Evolutionary conservation across 2,888 invertebrate genomes (phyloP).

Genomic region (Netelia melanura): DNA sequence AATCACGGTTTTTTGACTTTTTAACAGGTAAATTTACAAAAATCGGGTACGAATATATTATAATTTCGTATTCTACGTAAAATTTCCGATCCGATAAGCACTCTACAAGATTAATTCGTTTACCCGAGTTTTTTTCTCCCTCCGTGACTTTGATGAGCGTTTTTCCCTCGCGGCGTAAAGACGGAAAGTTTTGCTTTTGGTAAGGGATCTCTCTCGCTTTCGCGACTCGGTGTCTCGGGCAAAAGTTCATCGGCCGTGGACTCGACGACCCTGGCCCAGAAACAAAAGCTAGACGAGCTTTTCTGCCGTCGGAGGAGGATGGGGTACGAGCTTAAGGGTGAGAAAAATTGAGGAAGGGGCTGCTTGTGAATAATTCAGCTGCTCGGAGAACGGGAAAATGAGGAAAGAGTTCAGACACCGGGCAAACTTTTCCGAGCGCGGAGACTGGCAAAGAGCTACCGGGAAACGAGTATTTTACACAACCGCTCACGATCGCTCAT

Average conservation of each 20-base stretch:
- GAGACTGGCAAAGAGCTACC: not conserved
- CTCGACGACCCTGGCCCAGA: constrained; percentile 84
- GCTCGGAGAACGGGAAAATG: constrained; percentile 78
- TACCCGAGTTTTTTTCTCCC: constrained; percentile 24
- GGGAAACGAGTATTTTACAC: constrained; percentile 40
- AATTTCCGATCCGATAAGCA: constrained; percentile 1
- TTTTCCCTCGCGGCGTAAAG: not conserved
- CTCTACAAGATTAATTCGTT: not conserved
- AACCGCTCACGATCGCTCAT: constrained; percentile 42
- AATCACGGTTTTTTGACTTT: too few species aligned
- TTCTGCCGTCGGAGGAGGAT: not conserved
- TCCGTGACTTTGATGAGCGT: constrained; percentile 29
- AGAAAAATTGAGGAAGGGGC: constrained; percentile 67
- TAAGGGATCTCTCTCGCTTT: not conserved
- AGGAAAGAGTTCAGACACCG: constrained; percentile 82
- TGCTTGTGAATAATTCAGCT: constrained; percentile 84
- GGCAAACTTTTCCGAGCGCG: constrained; percentile 78
- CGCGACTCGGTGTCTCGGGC: constrained; percentile 25
- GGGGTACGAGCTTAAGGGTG: not conserved
- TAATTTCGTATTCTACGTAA: too few species aligned
- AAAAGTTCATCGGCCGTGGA: constrained; percentile 79
- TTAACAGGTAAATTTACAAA: too few species aligned
- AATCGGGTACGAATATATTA: too few species aligned
- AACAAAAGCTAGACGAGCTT: constrained; percentile 79
- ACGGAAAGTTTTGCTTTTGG: not conserved